These are phyloP conservation scores for Aleiodes leptofemur DNA, from an alignment of 2,888 invertebrate species.

Conservation along the genomic window DNA sequence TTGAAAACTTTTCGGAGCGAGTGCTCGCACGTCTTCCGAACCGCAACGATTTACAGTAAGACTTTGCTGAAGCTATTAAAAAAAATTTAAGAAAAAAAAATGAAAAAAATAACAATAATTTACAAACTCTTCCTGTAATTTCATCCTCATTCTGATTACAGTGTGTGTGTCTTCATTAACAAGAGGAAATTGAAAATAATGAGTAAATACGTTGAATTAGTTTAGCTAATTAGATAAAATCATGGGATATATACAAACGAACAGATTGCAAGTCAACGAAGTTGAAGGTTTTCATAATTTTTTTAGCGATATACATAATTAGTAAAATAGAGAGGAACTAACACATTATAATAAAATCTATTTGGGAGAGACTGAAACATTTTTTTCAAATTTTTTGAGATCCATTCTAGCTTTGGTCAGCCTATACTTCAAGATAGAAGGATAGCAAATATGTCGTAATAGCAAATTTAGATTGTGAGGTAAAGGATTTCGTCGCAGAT, in stretches of 20 bases:
- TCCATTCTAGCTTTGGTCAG: no score
- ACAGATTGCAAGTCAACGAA: neutral
- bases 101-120: neutral
- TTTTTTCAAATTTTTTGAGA: no score
- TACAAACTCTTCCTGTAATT: neutral
- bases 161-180: constrained; percentile 31
- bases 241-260: no score
- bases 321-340: no score
- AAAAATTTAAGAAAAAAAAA: constrained; percentile 7
- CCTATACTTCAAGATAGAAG: no score
- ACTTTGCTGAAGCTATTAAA: constrained; percentile 19
- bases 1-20: constrained; percentile 54
- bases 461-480: no score
- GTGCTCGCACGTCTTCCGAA: constrained; percentile 50
- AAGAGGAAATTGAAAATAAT: neutral
- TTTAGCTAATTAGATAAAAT: neutral
- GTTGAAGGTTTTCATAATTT: no score
- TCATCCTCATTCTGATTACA: constrained; percentile 33
- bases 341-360: no score
- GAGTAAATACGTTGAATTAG: neutral
- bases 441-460: neutral
- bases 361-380: no score
- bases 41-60: constrained; percentile 56
- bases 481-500: no score
- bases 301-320: no score